Percentiles rank a stretch among this genome's conserved stretches.
Evolutionary conservation across 2,888 invertebrate genomes (phyloP).

Genomic region (Scaeva pyrastri): DNA sequence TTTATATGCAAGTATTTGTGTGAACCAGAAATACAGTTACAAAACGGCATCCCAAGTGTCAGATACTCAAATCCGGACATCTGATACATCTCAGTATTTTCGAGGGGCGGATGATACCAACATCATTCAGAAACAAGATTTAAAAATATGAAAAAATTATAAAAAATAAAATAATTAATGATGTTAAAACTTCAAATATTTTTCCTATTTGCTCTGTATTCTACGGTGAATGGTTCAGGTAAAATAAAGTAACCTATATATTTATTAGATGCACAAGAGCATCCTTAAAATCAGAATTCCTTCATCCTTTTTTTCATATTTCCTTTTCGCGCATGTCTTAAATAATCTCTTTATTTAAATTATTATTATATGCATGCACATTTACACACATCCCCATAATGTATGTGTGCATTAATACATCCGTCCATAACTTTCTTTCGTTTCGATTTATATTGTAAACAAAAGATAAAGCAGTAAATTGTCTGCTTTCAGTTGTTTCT

Average conservation of each 20-base stretch:
- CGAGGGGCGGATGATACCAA: background rate
- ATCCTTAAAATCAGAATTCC: background rate
- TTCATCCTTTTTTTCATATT: background rate
- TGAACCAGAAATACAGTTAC: background rate
- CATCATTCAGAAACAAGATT: background rate
- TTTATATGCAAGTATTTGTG: background rate
- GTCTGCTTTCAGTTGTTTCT: conserved; percentile 79
- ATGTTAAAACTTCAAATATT: conserved; percentile 55
- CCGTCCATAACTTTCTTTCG: too few species aligned
- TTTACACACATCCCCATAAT: too few species aligned
- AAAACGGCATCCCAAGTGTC: background rate
- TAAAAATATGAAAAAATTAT: conserved; percentile 21
- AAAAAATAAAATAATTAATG: conserved; percentile 17
- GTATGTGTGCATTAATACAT: too few species aligned
- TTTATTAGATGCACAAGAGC: background rate
- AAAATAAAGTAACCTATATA: background rate
- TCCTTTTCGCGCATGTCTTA: conserved; percentile 40
- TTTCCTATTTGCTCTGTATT: conserved; percentile 41
- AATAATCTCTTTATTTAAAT: background rate
- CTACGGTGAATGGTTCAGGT: conserved; percentile 49
- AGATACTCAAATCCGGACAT: background rate
- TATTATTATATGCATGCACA: too few species aligned
- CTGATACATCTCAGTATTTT: conserved; percentile 15
- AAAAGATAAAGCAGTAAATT: background rate
- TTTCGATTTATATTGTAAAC: background rate